phyloP scores from a whole-genome alignment of 2,113 vertebrate species.

The Gavialis gangeticus region DNA sequence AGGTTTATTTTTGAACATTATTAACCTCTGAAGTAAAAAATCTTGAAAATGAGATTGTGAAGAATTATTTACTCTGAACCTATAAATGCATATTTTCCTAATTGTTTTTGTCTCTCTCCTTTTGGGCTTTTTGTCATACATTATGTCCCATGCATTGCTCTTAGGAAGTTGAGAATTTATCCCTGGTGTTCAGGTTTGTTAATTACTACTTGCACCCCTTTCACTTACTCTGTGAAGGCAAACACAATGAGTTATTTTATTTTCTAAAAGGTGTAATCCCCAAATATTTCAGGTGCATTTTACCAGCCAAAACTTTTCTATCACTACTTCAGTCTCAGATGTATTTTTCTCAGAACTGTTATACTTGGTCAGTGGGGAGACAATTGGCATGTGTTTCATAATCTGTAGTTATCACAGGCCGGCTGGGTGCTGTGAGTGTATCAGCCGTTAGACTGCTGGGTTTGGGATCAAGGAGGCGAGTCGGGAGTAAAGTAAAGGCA shows the following conservation, averaged over 20 bases:
- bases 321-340: constrained; percentile 33
- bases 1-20: background rate
- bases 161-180: background rate
- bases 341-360: constrained; percentile 31
- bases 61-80: background rate
- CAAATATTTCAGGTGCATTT: background rate
- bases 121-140: background rate
- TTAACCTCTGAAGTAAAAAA: background rate
- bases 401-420: background rate
- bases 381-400: constrained; percentile 1
- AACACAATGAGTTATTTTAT: constrained; percentile 39
- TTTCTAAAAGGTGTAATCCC: constrained; percentile 38
- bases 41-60: background rate
- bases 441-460: no score
- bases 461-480: no score
- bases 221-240: constrained; percentile 5
- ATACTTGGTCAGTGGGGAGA: constrained; percentile 33
- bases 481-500: no score
- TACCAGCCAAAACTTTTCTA: constrained; percentile 4
- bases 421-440: no score
- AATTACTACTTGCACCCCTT: background rate
- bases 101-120: accelerated
- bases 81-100: background rate
- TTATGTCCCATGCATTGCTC: accelerated
- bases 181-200: background rate